Percentiles rank a stretch among this genome's conserved stretches.
These are phyloP conservation scores for Lacerta viridis DNA, from an alignment of 2,797 vertebrate species.

Conservation along the genomic window DNA sequence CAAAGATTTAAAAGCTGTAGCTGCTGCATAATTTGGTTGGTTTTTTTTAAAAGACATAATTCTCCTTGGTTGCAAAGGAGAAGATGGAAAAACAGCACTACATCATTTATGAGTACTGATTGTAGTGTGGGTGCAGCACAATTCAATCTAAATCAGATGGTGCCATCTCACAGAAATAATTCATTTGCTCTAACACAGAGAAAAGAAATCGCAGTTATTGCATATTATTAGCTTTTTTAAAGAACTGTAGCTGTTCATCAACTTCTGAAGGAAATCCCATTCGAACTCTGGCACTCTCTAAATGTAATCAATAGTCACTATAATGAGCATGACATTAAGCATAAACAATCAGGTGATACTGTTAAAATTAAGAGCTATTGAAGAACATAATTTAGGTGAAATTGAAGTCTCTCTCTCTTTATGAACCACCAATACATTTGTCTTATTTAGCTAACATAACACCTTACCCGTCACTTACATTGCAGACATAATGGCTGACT, in stretches of 20 bases:
- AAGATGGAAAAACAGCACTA: too few relatives aligned
- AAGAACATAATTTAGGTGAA: slow-evolving; percentile 9
- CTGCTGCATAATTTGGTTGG: slow-evolving; percentile 8
- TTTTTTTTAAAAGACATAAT: slow-evolving; percentile 16
- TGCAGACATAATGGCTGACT: not conserved
- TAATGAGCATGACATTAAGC: slow-evolving; percentile 27
- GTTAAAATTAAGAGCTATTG: slow-evolving; percentile 26
- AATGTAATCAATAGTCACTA: slow-evolving; percentile 35
- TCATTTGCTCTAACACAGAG: slow-evolving; percentile 32
- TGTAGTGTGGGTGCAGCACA: slow-evolving; percentile 13
- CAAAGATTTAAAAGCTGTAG: slow-evolving; percentile 12
- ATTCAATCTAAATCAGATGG: slow-evolving; percentile 34
- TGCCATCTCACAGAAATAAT: slow-evolving; percentile 25
- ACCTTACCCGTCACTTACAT: not conserved
- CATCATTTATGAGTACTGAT: slow-evolving; percentile 34
- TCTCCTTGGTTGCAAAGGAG: slow-evolving; percentile 16
- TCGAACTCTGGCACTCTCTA: slow-evolving; percentile 15
- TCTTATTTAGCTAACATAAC: not conserved
- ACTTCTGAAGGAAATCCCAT: slow-evolving; percentile 19
- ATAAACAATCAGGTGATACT: slow-evolving; percentile 41
- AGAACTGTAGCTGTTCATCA: slow-evolving; percentile 3
- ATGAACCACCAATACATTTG: not conserved
- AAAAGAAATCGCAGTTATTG: slow-evolving; percentile 6
- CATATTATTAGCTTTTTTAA: slow-evolving; percentile 26
- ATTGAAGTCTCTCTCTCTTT: not conserved